A percentile compares a stretch with the other conserved stretches of the same genome.
These are phyloP conservation scores for Graptemys geographica DNA, from an alignment of 2,797 vertebrate genomes.

Conservation along the genomic window DNA sequence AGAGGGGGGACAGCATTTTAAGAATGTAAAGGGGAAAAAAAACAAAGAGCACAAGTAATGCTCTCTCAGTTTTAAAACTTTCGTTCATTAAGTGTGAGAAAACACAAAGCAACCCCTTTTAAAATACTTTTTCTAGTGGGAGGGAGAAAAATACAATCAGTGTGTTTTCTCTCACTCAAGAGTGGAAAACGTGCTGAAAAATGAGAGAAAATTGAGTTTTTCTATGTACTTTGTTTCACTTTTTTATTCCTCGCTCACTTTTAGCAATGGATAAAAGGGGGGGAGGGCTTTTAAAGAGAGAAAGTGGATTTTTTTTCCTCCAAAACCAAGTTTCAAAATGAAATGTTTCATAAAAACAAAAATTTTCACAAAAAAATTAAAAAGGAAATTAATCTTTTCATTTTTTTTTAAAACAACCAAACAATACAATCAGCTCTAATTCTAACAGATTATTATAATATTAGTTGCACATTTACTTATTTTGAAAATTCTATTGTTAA, in stretches of 20 bases:
- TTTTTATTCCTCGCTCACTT: neutral
- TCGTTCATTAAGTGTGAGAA: neutral
- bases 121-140: neutral
- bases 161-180: too few relatives aligned
- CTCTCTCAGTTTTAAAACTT: neutral
- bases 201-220: neutral
- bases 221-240: neutral
- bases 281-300: neutral
- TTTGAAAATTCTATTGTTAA: neutral
- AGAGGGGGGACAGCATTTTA: rapidly evolving
- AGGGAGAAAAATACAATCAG: too few relatives aligned
- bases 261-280: neutral
- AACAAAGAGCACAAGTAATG: neutral
- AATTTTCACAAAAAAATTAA: neutral
- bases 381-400: neutral
- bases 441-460: neutral
- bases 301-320: neutral
- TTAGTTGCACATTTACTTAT: neutral
- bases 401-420: neutral
- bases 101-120: neutral
- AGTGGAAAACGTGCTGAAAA: neutral
- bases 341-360: neutral
- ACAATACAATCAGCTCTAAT: neutral
- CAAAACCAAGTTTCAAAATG: neutral
- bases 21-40: neutral